A percentile compares a stretch with the other conserved stretches of the same genome.
Evolutionary conservation across 1,140 invertebrate species (phyloP).

Genomic region (Oncopeltus fasciatus): DNA sequence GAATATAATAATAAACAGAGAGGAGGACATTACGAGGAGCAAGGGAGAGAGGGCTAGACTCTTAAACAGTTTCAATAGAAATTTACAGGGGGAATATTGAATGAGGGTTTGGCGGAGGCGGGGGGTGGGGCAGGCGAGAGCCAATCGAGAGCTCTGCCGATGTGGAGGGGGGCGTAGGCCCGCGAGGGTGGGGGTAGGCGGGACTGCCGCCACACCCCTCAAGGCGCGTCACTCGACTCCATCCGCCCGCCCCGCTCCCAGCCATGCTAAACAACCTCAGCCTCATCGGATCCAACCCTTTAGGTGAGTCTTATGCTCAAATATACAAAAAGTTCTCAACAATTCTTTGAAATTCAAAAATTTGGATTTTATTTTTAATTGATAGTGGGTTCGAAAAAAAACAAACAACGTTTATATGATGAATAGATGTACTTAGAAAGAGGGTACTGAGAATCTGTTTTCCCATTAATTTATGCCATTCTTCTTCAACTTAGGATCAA

Average conservation of each 20-base stretch:
- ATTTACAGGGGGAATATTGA: conserved; percentile 19
- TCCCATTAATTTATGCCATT: too few relatives aligned
- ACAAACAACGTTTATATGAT: too few relatives aligned
- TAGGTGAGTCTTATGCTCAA: conserved; percentile 24
- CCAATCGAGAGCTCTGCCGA: not conserved
- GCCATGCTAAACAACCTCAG: conserved; percentile 28
- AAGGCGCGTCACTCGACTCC: too few relatives aligned
- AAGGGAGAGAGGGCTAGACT: conserved; percentile 6
- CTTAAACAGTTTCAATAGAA: conserved; percentile 20
- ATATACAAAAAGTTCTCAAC: too few relatives aligned
- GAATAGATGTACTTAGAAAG: too few relatives aligned
- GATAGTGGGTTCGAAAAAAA: too few relatives aligned
- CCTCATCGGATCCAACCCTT: conserved; percentile 24
- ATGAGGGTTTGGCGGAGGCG: conserved; percentile 6
- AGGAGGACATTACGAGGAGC: not conserved
- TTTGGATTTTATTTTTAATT: too few relatives aligned
- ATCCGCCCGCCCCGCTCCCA: conserved; percentile 15
- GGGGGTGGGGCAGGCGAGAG: not conserved
- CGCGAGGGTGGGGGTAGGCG: not conserved
- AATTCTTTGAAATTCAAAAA: too few relatives aligned
- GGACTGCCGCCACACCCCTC: not conserved
- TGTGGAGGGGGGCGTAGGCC: not conserved
- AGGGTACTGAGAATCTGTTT: too few relatives aligned
- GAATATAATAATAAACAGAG: not conserved
- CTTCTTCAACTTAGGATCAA: too few relatives aligned